These are phyloP conservation scores for Armadillidium nasatum DNA, from an alignment of 1,140 invertebrate genomes.

Conservation along the genomic window DNA sequence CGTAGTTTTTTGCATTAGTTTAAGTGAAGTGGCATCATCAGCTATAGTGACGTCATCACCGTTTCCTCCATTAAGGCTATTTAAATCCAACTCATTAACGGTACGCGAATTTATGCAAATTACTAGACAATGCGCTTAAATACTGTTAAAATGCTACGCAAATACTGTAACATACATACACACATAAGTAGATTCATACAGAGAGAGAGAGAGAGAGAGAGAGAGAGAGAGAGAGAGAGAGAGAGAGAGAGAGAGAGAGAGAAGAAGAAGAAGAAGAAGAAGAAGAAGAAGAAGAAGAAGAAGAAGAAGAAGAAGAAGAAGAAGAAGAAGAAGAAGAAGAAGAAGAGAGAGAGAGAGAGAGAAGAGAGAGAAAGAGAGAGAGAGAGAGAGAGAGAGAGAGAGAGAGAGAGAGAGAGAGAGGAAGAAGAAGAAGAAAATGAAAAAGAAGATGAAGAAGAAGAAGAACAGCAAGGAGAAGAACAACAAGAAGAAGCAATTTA, in stretches of 20 bases:
- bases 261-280: background rate
- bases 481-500: background rate
- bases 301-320: constrained; percentile 20
- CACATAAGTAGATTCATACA: background rate
- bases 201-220: constrained; percentile 12
- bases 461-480: too few relatives aligned
- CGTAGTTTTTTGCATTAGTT: too few relatives aligned
- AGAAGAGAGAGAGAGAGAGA: constrained; percentile 19
- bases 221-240: constrained; percentile 21
- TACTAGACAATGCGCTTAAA: too few relatives aligned
- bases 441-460: too few relatives aligned
- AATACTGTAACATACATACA: background rate
- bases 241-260: constrained; percentile 28
- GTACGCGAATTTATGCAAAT: too few relatives aligned
- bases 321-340: constrained; percentile 20
- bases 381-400: constrained; percentile 27
- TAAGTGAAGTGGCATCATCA: too few relatives aligned
- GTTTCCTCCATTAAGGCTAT: too few relatives aligned
- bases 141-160: too few relatives aligned
- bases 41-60: too few relatives aligned
- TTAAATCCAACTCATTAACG: too few relatives aligned
- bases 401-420: constrained; percentile 26
- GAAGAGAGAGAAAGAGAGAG: background rate
- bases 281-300: too few relatives aligned
- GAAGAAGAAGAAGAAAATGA: background rate